Evolutionary conservation across 2,797 vertebrate species (phyloP).

Genomic region (Toxotes lorentzi): DNA sequence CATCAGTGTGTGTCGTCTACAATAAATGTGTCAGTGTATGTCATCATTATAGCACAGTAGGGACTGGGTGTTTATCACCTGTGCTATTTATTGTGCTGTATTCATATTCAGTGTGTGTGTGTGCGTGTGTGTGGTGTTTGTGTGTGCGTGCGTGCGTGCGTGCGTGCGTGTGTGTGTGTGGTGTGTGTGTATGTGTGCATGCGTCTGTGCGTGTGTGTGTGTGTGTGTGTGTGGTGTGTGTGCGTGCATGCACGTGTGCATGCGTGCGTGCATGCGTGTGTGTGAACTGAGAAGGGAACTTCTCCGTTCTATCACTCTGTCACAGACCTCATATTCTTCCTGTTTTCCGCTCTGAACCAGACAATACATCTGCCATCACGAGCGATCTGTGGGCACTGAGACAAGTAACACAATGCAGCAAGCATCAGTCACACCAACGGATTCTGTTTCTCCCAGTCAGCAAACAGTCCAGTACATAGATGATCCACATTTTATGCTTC

Average conservation of each 20-base stretch:
- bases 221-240: no score
- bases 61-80: not conserved
- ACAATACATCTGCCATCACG: constrained; percentile 3
- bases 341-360: constrained; percentile 3
- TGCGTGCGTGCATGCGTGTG: no score
- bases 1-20: not conserved
- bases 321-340: constrained; percentile 16
- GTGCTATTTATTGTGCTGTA: not conserved
- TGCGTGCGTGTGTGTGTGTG: not conserved
- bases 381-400: constrained; percentile 6
- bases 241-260: no score
- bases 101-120: not conserved
- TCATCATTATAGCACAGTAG: constrained; percentile 6
- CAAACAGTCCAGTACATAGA: not conserved
- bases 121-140: no score
- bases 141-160: no score
- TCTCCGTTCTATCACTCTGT: not conserved
- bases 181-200: not conserved
- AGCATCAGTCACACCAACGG: constrained; percentile 1
- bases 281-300: no score
- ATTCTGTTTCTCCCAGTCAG: constrained; percentile 2
- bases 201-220: no score
- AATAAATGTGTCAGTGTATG: constrained; percentile 8
- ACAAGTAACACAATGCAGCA: constrained; percentile 31
- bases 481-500: not conserved